Base-by-base conservation (phyloP, 2,113 vertebrate genomes). In the Ceratotherium simum region DNA sequence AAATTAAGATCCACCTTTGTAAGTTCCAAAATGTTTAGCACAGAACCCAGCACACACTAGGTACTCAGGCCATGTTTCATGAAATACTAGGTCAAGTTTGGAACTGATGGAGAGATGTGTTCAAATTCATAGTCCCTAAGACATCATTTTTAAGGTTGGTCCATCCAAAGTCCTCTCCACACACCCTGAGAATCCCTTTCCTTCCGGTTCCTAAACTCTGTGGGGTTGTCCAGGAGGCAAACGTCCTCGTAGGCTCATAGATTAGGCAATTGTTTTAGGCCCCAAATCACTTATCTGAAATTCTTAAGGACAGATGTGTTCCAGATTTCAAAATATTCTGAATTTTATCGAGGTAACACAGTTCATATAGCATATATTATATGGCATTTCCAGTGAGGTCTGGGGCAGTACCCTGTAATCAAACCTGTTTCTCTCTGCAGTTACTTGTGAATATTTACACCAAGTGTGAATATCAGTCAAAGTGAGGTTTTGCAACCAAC, bases 201-300 rank as follows among this genome's bases (percentile, higher is more conserved):
- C 23, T 87, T 87, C 58, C 13, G 33, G 21, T 65, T 58, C 39
- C 58, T 60, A 83, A 84, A 78, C 29, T 16, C 48, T 13, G 18
- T 79, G 54, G 18, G 4, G 5, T 51, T 60, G 31, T 48, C 48
- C 58, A 3, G 27, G 11, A 72, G 13, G 11, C 36, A 70, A 25
- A 6, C 27, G 84, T 36, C 12, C 16, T 87, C 11, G 78, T 8
- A 70, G 58, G 25, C 73, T 84, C 65, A 93, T 2, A 81, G 36
- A 54, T 78, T 31, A 91, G 78, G 51, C 60, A 91, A 76, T 12
- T n/a, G 51, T 73, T 95, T 89, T 48, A 95, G 51, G 69, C 5
- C 46, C 25, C 5, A 23, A 92, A 92, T 62, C 14, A 54, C 36
- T 96, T 89, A 93, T 64, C 8, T 56, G 65, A 95, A 92, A 81